Percentiles rank a stretch among this genome's conserved stretches.
Evolutionary conservation across 2,888 invertebrate species (phyloP).

Genomic region (Leptinotarsa juncta): DNA sequence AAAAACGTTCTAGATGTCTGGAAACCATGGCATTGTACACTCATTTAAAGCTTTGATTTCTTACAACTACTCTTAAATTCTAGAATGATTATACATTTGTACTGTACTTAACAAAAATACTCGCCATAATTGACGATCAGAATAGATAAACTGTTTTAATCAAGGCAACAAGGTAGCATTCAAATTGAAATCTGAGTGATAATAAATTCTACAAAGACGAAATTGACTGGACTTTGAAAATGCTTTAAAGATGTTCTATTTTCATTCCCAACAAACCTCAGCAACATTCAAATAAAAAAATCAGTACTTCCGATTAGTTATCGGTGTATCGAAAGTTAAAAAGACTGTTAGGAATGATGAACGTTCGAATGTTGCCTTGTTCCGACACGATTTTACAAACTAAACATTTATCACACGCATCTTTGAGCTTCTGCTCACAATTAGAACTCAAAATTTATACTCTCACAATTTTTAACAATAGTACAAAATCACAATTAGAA

Average conservation of each 20-base stretch:
- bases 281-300: slow-evolving; percentile 47
- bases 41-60: slow-evolving; percentile 41
- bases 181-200: slow-evolving; percentile 35
- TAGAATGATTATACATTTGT: slow-evolving; percentile 61
- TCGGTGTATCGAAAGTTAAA: slow-evolving; percentile 40
- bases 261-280: slow-evolving; percentile 35
- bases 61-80: slow-evolving; percentile 42
- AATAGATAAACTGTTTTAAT: slow-evolving; percentile 42
- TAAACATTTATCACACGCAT: slow-evolving; percentile 56
- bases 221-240: slow-evolving; percentile 23
- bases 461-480: slow-evolving; percentile 62
- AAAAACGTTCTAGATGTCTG: slow-evolving; percentile 30
- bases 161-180: slow-evolving; percentile 56
- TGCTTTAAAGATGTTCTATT: slow-evolving; percentile 21
- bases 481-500: slow-evolving; percentile 65
- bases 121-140: slow-evolving; percentile 59
- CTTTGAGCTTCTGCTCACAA: slow-evolving; percentile 58
- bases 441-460: slow-evolving; percentile 62
- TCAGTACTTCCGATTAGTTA: slow-evolving; percentile 50
- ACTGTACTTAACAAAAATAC: slow-evolving; percentile 65
- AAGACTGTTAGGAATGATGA: slow-evolving; percentile 34
- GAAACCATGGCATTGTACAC: slow-evolving; percentile 40
- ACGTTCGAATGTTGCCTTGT: slow-evolving; percentile 40
- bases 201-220: background rate
- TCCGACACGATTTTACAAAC: background rate